Evolutionary conservation across 2,888 invertebrate species (phyloP).

Genomic region (Apodemia mormo): DNA sequence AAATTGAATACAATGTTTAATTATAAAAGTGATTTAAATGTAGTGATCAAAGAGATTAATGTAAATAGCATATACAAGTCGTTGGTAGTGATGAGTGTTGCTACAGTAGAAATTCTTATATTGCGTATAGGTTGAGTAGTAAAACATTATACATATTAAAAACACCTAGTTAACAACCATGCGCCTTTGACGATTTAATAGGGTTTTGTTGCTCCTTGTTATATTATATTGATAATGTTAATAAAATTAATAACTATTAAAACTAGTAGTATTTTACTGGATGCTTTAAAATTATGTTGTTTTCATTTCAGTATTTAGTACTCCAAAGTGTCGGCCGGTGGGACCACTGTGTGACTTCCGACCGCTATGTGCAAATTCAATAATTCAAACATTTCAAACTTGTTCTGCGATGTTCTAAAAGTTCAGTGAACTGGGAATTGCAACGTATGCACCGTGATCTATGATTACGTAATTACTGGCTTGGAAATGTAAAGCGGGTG

Average conservation of each 20-base stretch:
- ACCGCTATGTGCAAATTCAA: slow-evolving; percentile 35
- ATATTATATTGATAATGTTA: too few species aligned
- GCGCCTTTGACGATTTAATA: too few species aligned
- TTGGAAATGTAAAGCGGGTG: slow-evolving; percentile 7
- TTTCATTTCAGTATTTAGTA: slow-evolving; percentile 1
- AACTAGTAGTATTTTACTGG: too few species aligned
- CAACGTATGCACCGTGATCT: slow-evolving; percentile 29
- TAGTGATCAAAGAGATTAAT: too few species aligned
- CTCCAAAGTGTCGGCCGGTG: slow-evolving; percentile 30
- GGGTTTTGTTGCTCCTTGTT: too few species aligned
- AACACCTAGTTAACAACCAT: too few species aligned
- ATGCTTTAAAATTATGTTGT: not conserved
- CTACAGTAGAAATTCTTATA: too few species aligned
- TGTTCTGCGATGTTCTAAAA: slow-evolving; percentile 41
- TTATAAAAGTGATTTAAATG: slow-evolving; percentile 4
- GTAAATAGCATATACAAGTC: too few species aligned
- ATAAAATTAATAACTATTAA: too few species aligned
- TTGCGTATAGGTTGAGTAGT: too few species aligned
- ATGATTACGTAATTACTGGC: slow-evolving; percentile 29
- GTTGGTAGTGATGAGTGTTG: too few species aligned
- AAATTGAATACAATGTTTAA: slow-evolving; percentile 12
- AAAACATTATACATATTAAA: too few species aligned
- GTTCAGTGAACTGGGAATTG: slow-evolving; percentile 34
- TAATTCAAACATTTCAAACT: slow-evolving; percentile 41
- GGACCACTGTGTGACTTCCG: slow-evolving; percentile 36